Base-by-base conservation (phyloP, 2,113 vertebrate species). In the Neomonachus schauinslandi region DNA sequence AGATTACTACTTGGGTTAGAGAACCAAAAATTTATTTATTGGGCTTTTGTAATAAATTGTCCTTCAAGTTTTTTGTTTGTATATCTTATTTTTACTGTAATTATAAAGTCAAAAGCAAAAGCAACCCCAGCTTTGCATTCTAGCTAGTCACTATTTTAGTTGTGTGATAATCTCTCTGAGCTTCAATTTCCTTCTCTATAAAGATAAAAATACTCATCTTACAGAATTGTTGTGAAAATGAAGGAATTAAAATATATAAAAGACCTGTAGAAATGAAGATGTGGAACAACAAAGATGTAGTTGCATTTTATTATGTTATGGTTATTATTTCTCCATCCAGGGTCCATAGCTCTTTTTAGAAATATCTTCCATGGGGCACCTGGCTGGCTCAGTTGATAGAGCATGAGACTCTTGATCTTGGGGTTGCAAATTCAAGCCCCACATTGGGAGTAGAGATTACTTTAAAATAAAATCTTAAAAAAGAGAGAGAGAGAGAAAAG, bases 41-140 rank as follows among this genome's bases (percentile, higher is more conserved):
- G 18, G 55, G 22, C n/a, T 72, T 86, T 57, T 80, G 12, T 5
- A 86, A 74, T 63, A 86, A 72, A 42, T n/a, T 81, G 33, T 10
- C 69, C 36, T 61, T 46, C 4, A 76, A 33, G 31, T 24, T 36
- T n/a, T 67, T 90, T 77, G 26, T 51, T 59, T 46, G 4, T 24
- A 89, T 79, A 42, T 71, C 88, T 85, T 84, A 53, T 69, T 84
- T 53, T 97, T 72, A 57, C 53, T 79, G 1, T 72, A 74, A 89
- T 88, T 92, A 49, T 72, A 90, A 89, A 63, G 26, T 55, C 49
- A 42, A 57, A 93, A 93, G 65, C 31, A 94, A 91, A 94, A 77
- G 36, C 18, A 72, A 86, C 33, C 19, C 46, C 15, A 63, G 24
- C 19, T 92, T 83, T 94, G 53, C 22, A 69, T 91, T 57, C 13